Base-by-base conservation (phyloP, 2,888 invertebrate species). In the Lasioglossum malachurum region DNA sequence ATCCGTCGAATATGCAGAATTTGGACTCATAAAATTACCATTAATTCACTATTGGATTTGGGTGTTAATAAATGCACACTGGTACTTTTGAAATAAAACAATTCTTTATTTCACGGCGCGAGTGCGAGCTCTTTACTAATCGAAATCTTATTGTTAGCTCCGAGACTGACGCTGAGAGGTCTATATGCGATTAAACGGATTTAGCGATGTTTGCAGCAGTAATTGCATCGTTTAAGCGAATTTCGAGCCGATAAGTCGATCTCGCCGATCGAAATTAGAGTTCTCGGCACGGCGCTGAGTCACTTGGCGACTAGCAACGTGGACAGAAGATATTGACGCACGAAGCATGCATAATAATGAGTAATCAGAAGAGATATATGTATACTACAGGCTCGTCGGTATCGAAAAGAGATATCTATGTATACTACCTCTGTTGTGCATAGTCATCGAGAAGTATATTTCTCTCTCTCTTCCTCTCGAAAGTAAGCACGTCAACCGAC, bases 401-500 rank as follows among this genome's bases (percentile, higher is more conserved):
- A 12, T 46, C 35, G 75, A 35, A 77, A 41, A 19, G 71, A 46
- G 71, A 69, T 75, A 75, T 44, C 10, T 2, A 60, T n/a, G n/a
- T n/a, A n/a, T 31, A 31, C 35, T 14, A 16, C 60, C 5, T 44
- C 1, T n/a, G 69, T 10, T 14, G 19, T 53, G 69, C 60, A 81
- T 80, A 77, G 83, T 80, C 79, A 74, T 64, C 78, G 38, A 53
- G 73, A 60, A 60, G 27, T 53, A 23, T 60, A 23, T 60, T 14
- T 27, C 49, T 53, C 49, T 53, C 49, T 53, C 53, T 16, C 27
- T 53, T 80, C 86, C 88, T 84, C 86, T 89, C 86, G 91, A 91
- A 89, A 91, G 90, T 78, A 88, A 91, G 88, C 85, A 88, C 87
- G 86, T 84, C 87, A 53, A 80, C 75, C 84, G 88, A 88, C 87